These are phyloP conservation scores for Porites australiensis DNA, from an alignment of 64 coral and sea anemone species.

Conservation along the genomic window DNA sequence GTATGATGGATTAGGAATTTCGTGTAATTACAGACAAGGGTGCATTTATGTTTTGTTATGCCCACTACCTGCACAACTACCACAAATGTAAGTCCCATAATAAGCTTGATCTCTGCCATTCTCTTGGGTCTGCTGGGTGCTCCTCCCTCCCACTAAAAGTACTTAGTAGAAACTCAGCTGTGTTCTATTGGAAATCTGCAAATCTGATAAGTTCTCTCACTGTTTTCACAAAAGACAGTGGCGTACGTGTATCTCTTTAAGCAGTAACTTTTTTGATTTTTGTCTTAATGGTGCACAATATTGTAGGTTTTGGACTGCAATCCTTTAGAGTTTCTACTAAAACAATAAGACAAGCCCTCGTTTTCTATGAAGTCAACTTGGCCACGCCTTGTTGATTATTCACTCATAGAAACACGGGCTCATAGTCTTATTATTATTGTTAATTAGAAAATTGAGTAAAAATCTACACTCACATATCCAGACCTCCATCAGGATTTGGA, in stretches of 20 bases:
- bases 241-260: conserved; percentile 5
- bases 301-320: conserved; percentile 13
- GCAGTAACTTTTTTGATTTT: neutral
- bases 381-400: neutral
- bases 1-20: neutral
- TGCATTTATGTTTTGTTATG: conserved; percentile 5
- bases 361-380: conserved; percentile 15
- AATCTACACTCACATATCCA: no score
- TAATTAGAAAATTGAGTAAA: conserved; percentile 5
- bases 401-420: conserved; percentile 11
- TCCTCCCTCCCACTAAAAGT: neutral
- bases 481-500: no score
- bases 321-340: conserved; percentile 18
- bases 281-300: neutral
- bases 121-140: neutral
- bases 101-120: neutral
- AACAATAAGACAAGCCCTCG: conserved; percentile 7
- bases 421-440: conserved; percentile 10
- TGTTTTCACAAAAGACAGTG: neutral
- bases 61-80: neutral
- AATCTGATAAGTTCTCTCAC: conserved; percentile 20
- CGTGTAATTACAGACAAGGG: neutral
- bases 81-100: neutral
- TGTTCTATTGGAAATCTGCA: conserved; percentile 3
- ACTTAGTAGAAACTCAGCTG: conserved; percentile 21